Conservation (phyloP, 92 coral and sea anemone genomes). For the Paragorgia papillata region DNA sequence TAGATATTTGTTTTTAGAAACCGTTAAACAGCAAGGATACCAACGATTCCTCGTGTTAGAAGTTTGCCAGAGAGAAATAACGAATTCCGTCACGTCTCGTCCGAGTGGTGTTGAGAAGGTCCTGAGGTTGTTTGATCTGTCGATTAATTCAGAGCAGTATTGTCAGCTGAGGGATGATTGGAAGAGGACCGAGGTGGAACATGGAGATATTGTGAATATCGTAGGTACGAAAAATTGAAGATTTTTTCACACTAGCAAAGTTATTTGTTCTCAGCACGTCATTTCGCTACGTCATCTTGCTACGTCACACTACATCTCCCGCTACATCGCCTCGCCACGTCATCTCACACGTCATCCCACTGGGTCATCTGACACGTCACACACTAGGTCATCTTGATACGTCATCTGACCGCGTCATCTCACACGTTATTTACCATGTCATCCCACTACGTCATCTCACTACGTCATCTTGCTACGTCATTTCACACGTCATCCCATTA, state of each 20-base stretch:
- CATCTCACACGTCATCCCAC: too few species aligned
- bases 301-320: too few species aligned
- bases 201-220: conserved; percentile 93
- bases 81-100: conserved; percentile 41
- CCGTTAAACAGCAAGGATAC: conserved; percentile 51
- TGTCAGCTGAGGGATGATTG: conserved; percentile 91
- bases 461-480: too few species aligned
- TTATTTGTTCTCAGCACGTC: not conserved
- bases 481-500: too few species aligned
- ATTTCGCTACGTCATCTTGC: too few species aligned
- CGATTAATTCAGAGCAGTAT: conserved; percentile 64
- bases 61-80: conserved; percentile 80
- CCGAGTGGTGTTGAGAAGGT: conserved; percentile 78
- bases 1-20: not conserved
- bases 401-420: too few species aligned
- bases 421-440: too few species aligned
- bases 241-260: not conserved
- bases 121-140: conserved; percentile 85
- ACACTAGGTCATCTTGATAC: too few species aligned
- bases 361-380: too few species aligned
- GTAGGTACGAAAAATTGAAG: conserved; percentile 65
- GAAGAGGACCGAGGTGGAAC: conserved; percentile 96
- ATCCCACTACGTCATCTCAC: too few species aligned
- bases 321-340: too few species aligned
- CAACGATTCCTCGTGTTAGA: conserved; percentile 84